Conservation (phyloP, 30 jellyfish, hydroid and myxozoan genomes). For the Hydra vulgaris region DNA sequence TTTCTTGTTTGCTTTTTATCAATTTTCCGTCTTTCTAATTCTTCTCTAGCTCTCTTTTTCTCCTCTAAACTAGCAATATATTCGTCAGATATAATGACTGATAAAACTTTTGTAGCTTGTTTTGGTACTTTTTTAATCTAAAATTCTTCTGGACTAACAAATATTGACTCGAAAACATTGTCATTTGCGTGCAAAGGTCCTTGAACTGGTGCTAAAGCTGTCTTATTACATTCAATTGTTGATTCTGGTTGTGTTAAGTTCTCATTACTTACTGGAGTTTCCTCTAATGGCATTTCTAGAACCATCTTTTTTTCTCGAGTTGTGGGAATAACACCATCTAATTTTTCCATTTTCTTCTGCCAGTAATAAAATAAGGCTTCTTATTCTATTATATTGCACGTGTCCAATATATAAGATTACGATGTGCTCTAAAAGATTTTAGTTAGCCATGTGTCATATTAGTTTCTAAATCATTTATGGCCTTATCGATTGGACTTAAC, state of each 20-base stretch:
- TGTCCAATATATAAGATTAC: not conserved
- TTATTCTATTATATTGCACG: too few relatives aligned
- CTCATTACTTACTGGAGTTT: not conserved
- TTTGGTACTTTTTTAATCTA: not conserved
- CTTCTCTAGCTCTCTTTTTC: not conserved
- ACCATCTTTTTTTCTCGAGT: not conserved
- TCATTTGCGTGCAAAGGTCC: not conserved
- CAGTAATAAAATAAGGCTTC: not conserved
- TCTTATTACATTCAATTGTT: not conserved
- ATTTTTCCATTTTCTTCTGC: not conserved
- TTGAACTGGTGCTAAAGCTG: not conserved
- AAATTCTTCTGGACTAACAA: not conserved
- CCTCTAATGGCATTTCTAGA: not conserved
- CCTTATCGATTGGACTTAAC: not conserved
- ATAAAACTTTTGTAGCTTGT: not conserved
- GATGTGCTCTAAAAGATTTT: not conserved
- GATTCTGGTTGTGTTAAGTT: not conserved
- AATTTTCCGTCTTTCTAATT: not conserved
- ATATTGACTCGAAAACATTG: not conserved
- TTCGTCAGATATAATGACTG: not conserved
- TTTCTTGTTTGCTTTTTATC: not conserved
- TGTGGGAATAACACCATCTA: not conserved
- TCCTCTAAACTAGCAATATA: not conserved
- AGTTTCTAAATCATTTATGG: not conserved
- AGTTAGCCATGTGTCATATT: not conserved